A percentile compares a stretch with the other conserved stretches of the same genome.
Conservation (phyloP, 2,888 invertebrate genomes). For the Spilosoma lubricipeda region DNA sequence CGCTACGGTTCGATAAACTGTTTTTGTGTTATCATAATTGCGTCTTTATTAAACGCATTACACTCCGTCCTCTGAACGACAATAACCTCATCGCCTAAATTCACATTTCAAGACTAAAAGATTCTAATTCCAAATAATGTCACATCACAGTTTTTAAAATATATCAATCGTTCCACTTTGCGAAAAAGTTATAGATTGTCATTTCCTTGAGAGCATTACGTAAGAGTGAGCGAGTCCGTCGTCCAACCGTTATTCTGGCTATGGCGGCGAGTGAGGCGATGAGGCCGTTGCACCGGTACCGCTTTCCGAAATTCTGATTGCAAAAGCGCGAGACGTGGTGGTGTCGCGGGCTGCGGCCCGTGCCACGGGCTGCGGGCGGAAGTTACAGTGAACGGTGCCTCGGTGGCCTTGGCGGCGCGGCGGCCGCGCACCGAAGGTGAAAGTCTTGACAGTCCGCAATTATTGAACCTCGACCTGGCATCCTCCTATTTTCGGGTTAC, state of each 20-base stretch:
- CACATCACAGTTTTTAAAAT: conserved; percentile 36
- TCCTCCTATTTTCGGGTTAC: conserved; percentile 70
- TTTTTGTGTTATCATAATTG: conserved; percentile 53
- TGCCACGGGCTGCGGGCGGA: conserved; percentile 69
- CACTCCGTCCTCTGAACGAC: conserved; percentile 37
- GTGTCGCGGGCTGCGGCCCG: conserved; percentile 52
- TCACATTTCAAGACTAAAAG: not conserved
- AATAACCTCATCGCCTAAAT: conserved; percentile 6
- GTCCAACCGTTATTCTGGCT: conserved; percentile 61
- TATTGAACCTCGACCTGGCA: conserved; percentile 82
- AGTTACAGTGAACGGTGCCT: conserved; percentile 77
- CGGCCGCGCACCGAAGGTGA: conserved; percentile 83
- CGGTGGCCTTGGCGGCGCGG: conserved; percentile 78
- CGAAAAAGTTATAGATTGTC: conserved; percentile 51
- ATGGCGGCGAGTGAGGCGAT: conserved; percentile 55
- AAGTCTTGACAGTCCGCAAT: conserved; percentile 82
- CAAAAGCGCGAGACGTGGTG: conserved; percentile 67
- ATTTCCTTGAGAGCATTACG: conserved; percentile 63
- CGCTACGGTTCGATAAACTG: conserved; percentile 58
- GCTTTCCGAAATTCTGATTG: conserved; percentile 75
- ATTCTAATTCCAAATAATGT: not conserved
- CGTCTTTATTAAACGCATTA: conserved; percentile 38
- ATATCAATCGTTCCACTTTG: conserved; percentile 53
- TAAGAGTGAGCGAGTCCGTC: conserved; percentile 57
- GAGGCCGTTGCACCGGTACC: conserved; percentile 66